Conservation (phyloP, 1,140 invertebrate genomes). For the Nymphalis io region DNA sequence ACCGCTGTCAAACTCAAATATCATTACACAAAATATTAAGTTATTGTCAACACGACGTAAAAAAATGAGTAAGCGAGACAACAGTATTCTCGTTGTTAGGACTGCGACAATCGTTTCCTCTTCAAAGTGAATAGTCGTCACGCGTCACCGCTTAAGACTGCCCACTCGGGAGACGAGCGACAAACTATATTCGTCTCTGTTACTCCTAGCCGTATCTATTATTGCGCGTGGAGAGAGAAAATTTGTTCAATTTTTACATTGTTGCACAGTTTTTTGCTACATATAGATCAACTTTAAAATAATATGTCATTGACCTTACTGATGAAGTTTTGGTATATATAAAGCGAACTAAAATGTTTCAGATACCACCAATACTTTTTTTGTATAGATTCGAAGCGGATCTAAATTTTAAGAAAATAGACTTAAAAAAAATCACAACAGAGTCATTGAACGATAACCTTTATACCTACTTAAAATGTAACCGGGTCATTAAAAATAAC, state of each 20-base stretch:
- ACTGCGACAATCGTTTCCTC: slow-evolving; percentile 59
- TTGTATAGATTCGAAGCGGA: not conserved
- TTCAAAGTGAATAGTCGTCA: slow-evolving; percentile 69
- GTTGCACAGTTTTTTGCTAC: slow-evolving; percentile 50
- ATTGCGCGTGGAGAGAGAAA: slow-evolving; percentile 40
- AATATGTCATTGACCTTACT: slow-evolving; percentile 67
- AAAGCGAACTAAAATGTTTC: slow-evolving; percentile 13
- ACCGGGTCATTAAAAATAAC: too few species aligned
- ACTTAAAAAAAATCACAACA: too few species aligned
- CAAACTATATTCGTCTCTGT: slow-evolving; percentile 50
- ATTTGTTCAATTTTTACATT: slow-evolving; percentile 47
- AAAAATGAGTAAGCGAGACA: slow-evolving; percentile 63
- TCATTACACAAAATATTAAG: not conserved
- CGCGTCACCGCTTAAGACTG: slow-evolving; percentile 65
- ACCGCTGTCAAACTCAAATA: slow-evolving; percentile 20
- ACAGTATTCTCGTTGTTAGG: slow-evolving; percentile 38
- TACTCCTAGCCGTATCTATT: slow-evolving; percentile 30
- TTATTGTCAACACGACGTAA: slow-evolving; percentile 36
- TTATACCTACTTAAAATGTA: too few species aligned
- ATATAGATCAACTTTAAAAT: slow-evolving; percentile 75
- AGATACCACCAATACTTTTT: slow-evolving; percentile 3
- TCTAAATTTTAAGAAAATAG: too few species aligned
- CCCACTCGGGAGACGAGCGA: slow-evolving; percentile 54
- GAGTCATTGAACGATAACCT: too few species aligned
- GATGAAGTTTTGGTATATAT: slow-evolving; percentile 20